phyloP scores from a whole-genome alignment of 2,888 invertebrate species.

The Laothoe populi region DNA sequence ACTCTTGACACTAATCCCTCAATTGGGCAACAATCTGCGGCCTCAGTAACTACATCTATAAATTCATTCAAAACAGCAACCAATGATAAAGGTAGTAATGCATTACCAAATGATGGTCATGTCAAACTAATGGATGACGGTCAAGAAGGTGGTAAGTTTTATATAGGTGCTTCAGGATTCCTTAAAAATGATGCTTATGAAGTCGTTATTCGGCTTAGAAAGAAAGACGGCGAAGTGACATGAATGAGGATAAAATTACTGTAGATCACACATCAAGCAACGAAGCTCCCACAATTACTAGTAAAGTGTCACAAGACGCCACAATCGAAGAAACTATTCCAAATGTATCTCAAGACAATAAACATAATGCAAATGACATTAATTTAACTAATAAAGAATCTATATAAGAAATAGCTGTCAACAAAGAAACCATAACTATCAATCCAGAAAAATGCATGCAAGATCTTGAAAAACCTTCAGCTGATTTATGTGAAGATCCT shows the following conservation, averaged over 20 bases:
- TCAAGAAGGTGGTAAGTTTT: conserved; percentile 68
- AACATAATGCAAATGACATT: too few relatives aligned
- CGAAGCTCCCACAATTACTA: conserved; percentile 27
- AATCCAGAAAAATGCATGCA: not conserved
- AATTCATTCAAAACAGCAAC: conserved; percentile 60
- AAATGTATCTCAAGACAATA: not conserved
- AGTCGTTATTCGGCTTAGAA: conserved; percentile 74
- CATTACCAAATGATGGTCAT: conserved; percentile 51
- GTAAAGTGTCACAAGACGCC: not conserved
- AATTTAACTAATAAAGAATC: not conserved
- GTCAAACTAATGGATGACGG: conserved; percentile 62
- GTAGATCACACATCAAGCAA: conserved; percentile 29
- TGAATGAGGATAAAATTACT: conserved; percentile 32
- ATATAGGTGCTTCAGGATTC: conserved; percentile 69
- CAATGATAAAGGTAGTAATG: conserved; percentile 47
- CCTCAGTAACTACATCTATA: conserved; percentile 55
- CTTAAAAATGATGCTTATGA: conserved; percentile 73
- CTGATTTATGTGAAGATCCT: not conserved
- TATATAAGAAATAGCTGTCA: not conserved
- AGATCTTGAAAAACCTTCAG: not conserved
- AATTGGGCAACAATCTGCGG: conserved; percentile 26
- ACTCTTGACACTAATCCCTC: conserved; percentile 27
- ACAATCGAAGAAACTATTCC: not conserved
- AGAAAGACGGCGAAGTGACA: conserved; percentile 56
- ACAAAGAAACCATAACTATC: not conserved